Conservation (phyloP, 2,113 vertebrate genomes). For the Hippolais icterina region DNA sequence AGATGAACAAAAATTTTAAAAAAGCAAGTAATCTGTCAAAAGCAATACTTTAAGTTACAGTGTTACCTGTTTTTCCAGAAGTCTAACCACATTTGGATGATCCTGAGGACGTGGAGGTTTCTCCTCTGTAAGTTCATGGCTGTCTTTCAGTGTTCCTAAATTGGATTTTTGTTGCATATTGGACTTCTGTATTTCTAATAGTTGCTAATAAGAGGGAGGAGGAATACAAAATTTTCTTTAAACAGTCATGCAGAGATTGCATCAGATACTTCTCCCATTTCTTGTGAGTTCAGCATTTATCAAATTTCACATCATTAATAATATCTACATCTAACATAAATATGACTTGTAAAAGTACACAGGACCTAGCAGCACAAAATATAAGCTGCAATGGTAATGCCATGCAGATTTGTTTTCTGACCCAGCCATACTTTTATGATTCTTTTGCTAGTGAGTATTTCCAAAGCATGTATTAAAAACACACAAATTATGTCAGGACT, state of each 20-base stretch:
- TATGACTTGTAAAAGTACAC: background rate
- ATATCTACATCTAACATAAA: background rate
- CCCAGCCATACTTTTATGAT: background rate
- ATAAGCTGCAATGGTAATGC: background rate
- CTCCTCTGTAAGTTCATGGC: conserved; percentile 68
- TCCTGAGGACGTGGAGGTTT: conserved; percentile 63
- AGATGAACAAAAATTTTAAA: background rate
- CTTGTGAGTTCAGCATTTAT: background rate
- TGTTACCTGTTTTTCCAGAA: conserved; percentile 85
- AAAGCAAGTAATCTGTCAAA: background rate
- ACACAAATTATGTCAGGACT: background rate
- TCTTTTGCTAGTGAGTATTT: background rate
- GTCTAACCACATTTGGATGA: conserved; percentile 77
- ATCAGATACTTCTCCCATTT: background rate
- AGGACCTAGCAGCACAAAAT: background rate
- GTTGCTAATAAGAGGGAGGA: conserved; percentile 63
- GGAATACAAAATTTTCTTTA: background rate
- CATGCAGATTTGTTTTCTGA: background rate
- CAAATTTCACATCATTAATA: background rate
- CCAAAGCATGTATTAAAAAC: background rate
- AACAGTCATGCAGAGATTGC: background rate
- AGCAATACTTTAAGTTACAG: background rate
- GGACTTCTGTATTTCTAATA: conserved; percentile 77
- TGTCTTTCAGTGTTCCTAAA: conserved; percentile 74
- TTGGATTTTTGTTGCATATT: conserved; percentile 74